phyloP scores from a whole-genome alignment of 37 sponge, comb jelly and placozoan genomes.

The Bolinopsis microptera region DNA sequence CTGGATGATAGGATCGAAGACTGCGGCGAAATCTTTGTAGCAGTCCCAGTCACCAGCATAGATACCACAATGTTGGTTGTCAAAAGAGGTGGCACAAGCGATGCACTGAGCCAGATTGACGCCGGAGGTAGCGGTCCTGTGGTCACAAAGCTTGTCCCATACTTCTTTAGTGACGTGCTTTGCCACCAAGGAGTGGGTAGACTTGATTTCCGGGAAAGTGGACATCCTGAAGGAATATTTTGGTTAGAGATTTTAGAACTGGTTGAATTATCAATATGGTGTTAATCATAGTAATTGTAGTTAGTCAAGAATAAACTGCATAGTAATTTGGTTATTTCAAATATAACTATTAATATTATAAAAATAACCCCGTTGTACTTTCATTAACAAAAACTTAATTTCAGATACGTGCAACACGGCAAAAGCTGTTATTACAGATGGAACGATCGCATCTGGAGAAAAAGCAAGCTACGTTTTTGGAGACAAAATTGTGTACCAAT shows the following conservation, averaged over 20 bases:
- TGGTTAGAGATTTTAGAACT: neutral
- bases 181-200: slow-evolving; percentile 50
- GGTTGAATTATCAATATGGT: too few species aligned
- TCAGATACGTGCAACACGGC: neutral
- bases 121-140: slow-evolving; percentile 37
- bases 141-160: slow-evolving; percentile 47
- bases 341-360: neutral
- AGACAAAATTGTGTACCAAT: neutral
- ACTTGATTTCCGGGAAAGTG: slow-evolving; percentile 49
- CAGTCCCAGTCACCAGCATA: slow-evolving; percentile 67
- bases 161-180: slow-evolving; percentile 58
- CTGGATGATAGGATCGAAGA: slow-evolving; percentile 65
- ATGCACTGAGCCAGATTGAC: slow-evolving; percentile 11
- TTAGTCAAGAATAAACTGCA: too few species aligned
- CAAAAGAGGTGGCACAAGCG: slow-evolving; percentile 42
- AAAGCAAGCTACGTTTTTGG: neutral
- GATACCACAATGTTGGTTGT: slow-evolving; percentile 40
- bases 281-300: too few species aligned
- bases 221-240: neutral
- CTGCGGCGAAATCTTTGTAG: slow-evolving; percentile 62
- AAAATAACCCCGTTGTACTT: too few species aligned
- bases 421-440: neutral
- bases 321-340: too few species aligned
- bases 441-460: neutral
- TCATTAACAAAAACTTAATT: too few species aligned